phyloP scores from a whole-genome alignment of 30 jellyfish, hydroid and myxozoan genomes.

The Sanderia malayensis region DNA sequence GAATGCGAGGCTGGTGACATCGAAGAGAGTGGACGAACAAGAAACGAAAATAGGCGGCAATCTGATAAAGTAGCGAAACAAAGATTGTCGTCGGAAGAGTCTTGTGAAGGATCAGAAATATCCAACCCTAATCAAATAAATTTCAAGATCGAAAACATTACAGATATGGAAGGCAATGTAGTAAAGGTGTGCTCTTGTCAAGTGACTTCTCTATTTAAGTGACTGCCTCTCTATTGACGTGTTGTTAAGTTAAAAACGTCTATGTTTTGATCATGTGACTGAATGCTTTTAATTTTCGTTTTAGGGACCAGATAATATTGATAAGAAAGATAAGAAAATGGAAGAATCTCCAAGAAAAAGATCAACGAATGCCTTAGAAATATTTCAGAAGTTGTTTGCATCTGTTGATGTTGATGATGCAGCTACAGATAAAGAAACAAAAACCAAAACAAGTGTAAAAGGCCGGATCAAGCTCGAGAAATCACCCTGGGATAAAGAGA shows the following conservation, averaged over 20 bases:
- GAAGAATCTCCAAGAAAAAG: constrained; percentile 31
- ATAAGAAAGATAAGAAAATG: constrained; percentile 1
- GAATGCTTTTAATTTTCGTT: too few relatives aligned
- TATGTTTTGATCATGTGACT: too few relatives aligned
- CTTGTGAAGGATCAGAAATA: background rate
- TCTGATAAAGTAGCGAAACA: background rate
- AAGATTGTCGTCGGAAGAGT: background rate
- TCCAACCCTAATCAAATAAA: background rate
- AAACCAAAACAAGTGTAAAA: too few relatives aligned
- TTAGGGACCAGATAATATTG: too few relatives aligned
- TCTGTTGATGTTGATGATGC: too few relatives aligned
- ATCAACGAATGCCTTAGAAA: constrained; percentile 43
- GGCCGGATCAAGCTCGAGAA: too few relatives aligned
- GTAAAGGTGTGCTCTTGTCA: too few relatives aligned
- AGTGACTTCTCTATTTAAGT: too few relatives aligned
- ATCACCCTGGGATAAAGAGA: constrained; percentile 46
- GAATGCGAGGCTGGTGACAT: background rate
- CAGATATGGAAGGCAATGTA: too few relatives aligned
- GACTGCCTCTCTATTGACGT: too few relatives aligned
- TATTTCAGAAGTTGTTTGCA: constrained; percentile 38
- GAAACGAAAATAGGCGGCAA: background rate
- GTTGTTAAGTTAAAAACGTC: too few relatives aligned
- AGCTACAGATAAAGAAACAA: too few relatives aligned
- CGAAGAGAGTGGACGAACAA: background rate
- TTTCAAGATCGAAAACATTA: background rate